Base-by-base conservation (phyloP, 2,797 vertebrate genomes). In the Adelosebastes latens region DNA sequence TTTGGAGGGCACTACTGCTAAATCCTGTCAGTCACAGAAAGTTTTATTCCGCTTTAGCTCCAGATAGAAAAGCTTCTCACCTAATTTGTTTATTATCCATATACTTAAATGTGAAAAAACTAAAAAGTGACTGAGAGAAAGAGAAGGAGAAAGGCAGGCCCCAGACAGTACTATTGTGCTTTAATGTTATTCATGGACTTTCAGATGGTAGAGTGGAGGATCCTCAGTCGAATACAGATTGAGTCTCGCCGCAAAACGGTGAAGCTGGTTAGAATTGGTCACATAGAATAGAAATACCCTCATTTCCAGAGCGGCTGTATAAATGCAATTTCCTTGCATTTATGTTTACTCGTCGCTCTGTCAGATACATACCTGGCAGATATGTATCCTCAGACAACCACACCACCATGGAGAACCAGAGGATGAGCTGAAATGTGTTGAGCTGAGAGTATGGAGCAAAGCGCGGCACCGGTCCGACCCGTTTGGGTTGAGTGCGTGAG, bases 121-220 rank as follows among this genome's bases (percentile, higher is more conserved):
- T 59, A 67, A 76, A 80, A 79, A 77, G 77, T 69, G 79, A 80
- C 53, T 60, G 63, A 74, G 70, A 81, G 66, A 74, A 64, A 31
- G 81, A 71, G 42, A 70, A 68, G 49, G 49, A 79, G 68, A 79
- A 82, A 77, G 68, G 69, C 76, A 82, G 73, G 81, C 14, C 61
- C 71, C 61, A 29, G 71, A 84, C 85, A 73, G 72, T 56, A 79
- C 75, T 78, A 81, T 66, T 86, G 89, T 79, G 82, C 87, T 88
- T 90, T 93, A 94, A 94, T 94, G 92, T 91, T 94, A 95, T 94
- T 94, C 93, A 94, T 93, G 88, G 88, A 86, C 87, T 93, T 92
- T 92, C 80, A 88, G 85, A 80, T 22, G 87, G 87, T 53, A 62
- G 89, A 91, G 87, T 65, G 85, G 80, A 80, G 80, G 83, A 81